Percentiles rank a stretch among this genome's conserved stretches.
Conservation (phyloP, 2,113 vertebrate species). For the Erythrolamprus reginae region DNA sequence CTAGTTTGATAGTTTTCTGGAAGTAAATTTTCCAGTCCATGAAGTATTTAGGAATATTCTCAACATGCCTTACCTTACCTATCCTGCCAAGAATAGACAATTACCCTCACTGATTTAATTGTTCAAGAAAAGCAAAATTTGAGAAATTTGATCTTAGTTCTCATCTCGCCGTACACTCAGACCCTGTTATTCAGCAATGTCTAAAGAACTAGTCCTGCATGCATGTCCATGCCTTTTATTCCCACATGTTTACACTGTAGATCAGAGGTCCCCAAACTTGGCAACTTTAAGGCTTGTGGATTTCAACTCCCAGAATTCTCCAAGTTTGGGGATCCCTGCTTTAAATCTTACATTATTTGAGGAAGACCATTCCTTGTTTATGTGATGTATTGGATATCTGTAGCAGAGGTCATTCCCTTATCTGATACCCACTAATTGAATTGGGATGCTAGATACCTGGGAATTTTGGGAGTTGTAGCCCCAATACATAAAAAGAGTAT, state of each 20-base stretch:
- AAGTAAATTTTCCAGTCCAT: background rate
- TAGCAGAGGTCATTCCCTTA: background rate
- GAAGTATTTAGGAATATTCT: background rate
- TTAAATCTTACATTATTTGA: background rate
- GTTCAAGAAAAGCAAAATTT: background rate
- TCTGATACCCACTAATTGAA: background rate
- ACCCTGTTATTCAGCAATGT: background rate
- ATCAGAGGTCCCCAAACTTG: too few species aligned
- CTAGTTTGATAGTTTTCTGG: background rate
- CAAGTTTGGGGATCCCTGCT: background rate
- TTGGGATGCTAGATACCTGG: background rate
- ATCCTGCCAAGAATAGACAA: background rate
- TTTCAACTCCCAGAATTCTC: too few species aligned
- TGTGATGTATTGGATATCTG: too few species aligned
- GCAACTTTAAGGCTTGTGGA: too few species aligned
- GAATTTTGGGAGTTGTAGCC: background rate
- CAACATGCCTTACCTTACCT: background rate
- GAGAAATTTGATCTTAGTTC: background rate
- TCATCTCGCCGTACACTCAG: background rate
- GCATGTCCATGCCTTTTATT: background rate
- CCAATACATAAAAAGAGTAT: background rate
- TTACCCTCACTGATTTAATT: background rate
- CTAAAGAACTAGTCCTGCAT: background rate
- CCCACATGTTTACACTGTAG: background rate
- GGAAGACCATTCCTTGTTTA: background rate